Base-by-base conservation (phyloP, 2,113 vertebrate species). In the Entosphenus tridentatus region DNA sequence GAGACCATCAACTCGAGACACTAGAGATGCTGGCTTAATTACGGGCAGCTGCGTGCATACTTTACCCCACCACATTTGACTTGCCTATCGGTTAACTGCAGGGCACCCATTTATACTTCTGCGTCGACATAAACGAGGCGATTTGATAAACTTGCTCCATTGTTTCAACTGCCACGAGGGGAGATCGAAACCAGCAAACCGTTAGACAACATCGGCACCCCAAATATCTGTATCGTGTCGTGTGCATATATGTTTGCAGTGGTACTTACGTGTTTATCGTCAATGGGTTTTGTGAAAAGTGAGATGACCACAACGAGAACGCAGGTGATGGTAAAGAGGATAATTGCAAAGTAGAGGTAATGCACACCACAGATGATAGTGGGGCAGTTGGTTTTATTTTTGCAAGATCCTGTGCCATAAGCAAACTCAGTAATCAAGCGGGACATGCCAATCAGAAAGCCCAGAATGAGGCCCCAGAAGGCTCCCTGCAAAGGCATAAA, bases 271-370 rank as follows among this genome's bases (percentile, higher is more conserved):
- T 95, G 82, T 56, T 88, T 81, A n/a, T 98, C 93, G 0, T 82
- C 81, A 9, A 98, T 95, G 71, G 93, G 89, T 73, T 90, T 87
- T 69, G 91, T 96, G 76, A 90, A 73, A 55, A 87, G 77, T n/a
- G 92, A 97, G 70, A 95, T 17, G 2, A 2, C 55, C 73, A 95
- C 2, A 9, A 90, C 81, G 73, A 81, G 0, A 2, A 86, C 67
- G 70, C 74, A 0, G 1, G 79, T 76, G 57, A 80, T 2, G 3
- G 1, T 62, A 14, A 89, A 98, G 56, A 97, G 83, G 74, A 97
- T 84, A 1, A 98, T 81, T 68, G 83, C 80, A 6, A 98, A 96
- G 79, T 97, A 97, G 56, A 97, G 82, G 77, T 98, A 98, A 73
- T 98, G 93, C 8, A 98, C 82, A 1, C 85, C 86, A 12, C 93